Evolutionary conservation across 2,888 invertebrate genomes (phyloP), one percentile per base, ranked within the genome.

Genomic region (Deroplatys truncata): DNA sequence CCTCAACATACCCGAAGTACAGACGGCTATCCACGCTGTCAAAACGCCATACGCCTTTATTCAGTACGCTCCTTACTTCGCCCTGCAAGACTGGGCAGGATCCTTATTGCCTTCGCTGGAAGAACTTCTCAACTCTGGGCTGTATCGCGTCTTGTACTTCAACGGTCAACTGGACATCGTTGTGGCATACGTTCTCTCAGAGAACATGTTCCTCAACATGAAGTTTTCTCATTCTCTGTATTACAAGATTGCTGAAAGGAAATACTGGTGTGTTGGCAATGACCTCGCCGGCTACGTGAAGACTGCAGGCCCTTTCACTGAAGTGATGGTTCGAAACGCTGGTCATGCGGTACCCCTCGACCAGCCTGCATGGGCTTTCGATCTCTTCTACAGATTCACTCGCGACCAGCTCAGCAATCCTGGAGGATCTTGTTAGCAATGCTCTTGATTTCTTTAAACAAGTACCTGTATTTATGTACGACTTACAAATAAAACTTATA

Each of bases 121-220:
- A 20, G 56, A 72, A 20, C 20, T 72, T 7, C 56, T 72, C 20
- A 5, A 20, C 20, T 20, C 20, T 72, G 56, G 20, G 25, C 5
- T 7, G 5, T 91, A 93, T 49, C 56, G 89, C 29, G 91, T 91
- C 43, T 91, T 92, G 85, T 93, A 92, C 90, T 93, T 92, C 91
- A 93, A 93, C 91, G 92, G 92, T 89, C 90, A 93, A 91, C 92
- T 94, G 92, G 96, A 96, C 92, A 94, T 96, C 90, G 96, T 96
- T 85, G 95, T 96, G n/a, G 96, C 96, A 0, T 95, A 93, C 72
- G 93, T 94, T 0, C 91, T 94, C 90, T 94, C 94, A 0, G 93
- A 93, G 90, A 92, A 92, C n/a, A 94, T 94, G 91, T 90, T 94
- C 9, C 91, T 92, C 88, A 92, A 92, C 13, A 91, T 94, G n/a